These are phyloP conservation scores for Rhopilema esculentum DNA, from an alignment of 30 jellyfish, hydroid and myxozoan species.

Conservation along the genomic window DNA sequence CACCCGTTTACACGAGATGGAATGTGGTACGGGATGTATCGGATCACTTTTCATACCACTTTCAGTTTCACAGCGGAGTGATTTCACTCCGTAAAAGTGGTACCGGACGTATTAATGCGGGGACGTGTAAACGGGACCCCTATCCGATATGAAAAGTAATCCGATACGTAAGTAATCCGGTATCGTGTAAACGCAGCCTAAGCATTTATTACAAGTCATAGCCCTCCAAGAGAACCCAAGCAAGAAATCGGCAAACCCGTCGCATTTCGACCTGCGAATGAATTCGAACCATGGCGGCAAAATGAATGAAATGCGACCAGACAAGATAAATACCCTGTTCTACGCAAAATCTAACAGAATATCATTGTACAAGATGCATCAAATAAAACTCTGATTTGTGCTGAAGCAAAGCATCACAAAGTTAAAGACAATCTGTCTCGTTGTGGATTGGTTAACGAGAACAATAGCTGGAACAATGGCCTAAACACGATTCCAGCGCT, in stretches of 20 bases:
- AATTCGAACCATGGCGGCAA: constrained; percentile 24
- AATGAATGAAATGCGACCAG: constrained; percentile 22
- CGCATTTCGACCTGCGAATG: constrained; percentile 4
- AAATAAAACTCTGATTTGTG: not conserved
- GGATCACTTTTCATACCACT: too few species aligned
- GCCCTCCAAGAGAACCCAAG: constrained; percentile 6
- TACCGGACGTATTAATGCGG: too few species aligned
- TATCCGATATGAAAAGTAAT: too few species aligned
- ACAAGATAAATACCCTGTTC: constrained; percentile 2
- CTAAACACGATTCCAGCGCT: too few species aligned
- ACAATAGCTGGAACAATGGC: not conserved
- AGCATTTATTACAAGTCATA: not conserved
- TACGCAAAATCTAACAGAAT: not conserved
- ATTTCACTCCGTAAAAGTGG: too few species aligned
- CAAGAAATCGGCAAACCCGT: constrained; percentile 11
- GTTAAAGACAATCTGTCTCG: not conserved
- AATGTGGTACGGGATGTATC: too few species aligned
- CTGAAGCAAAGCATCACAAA: constrained; percentile 20
- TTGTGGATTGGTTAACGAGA: not conserved
- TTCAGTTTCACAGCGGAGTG: too few species aligned
- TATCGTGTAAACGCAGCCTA: too few species aligned
- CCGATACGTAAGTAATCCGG: too few species aligned
- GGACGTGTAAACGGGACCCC: too few species aligned
- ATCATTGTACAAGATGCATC: constrained; percentile 7
- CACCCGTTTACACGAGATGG: too few species aligned